Evolutionary conservation across 2,113 vertebrate genomes (phyloP), one percentile per base, ranked within the genome.

Genomic region (Dinomys branickii): DNA sequence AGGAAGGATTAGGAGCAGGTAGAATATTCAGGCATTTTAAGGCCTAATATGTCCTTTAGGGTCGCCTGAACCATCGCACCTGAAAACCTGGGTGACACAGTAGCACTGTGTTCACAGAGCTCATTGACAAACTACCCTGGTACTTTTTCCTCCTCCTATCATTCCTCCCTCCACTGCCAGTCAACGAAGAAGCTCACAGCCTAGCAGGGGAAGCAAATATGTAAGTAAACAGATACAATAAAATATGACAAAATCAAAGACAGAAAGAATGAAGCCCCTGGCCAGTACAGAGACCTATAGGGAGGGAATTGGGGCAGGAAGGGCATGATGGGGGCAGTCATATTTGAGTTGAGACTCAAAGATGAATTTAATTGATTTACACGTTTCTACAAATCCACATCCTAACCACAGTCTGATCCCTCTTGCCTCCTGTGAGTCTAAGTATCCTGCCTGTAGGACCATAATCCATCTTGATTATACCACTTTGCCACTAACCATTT

Each of bases 391-490:
- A 89, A 89, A 93, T 81, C 67, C 71, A 81, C 1, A 1, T 50
- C 50, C 94, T 93, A 65, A 95, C 95, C 95, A 97, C 83, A 91
- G 14, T 80, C 61, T n/a, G 96, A 84, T 93, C 85, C 93, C 90
- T 56, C 50, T 30, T 85, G 91, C 87, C 92, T 95, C 91, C 91
- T 73, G 30, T 59, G 30, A 26, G 6, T 78, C 84, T 85, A 61
- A 78, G 47, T 83, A 61, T 84, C 67, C 67, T 80, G 86, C 33
- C 47, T n/a, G 26, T 26, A 94, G 67, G 69, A 82, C 67, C 38
- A 58, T 59, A 96, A 96, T 95, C 94, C 86, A 86, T 92, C 95
- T 96, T 96, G 88, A 94, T 97, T 95, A 92, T 65, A 93, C 58
- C 81, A 85, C 65, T 95, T 95, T 81, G 47, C 93, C 94, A 96